These are phyloP conservation scores for Arenaria interpres DNA, from an alignment of 2,113 vertebrate genomes.

Conservation along the genomic window DNA sequence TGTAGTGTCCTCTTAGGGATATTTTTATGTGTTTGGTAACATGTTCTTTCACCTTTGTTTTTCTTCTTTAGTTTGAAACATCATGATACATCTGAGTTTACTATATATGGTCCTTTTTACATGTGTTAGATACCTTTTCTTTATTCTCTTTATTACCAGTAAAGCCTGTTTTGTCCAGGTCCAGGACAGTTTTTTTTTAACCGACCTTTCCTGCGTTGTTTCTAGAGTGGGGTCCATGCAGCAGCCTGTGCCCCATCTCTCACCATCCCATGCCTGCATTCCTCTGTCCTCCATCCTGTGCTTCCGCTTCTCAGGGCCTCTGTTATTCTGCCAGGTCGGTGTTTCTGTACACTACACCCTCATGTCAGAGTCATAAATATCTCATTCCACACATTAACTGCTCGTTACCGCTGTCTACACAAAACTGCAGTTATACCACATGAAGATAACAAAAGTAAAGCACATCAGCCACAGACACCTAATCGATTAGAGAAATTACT, in stretches of 20 bases:
- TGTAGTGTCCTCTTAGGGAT: not conserved
- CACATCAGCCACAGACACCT: not conserved
- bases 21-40: not conserved
- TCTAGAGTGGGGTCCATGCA: not conserved
- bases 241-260: not conserved
- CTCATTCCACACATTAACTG: not conserved
- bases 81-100: not conserved
- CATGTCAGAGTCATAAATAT: not conserved
- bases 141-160: not conserved
- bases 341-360: not conserved
- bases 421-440: not conserved
- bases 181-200: not conserved
- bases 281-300: not conserved
- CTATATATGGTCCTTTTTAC: not conserved
- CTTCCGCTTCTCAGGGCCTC: not conserved
- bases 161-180: not conserved
- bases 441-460: not conserved
- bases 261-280: not conserved
- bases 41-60: not conserved
- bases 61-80: not conserved
- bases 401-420: not conserved
- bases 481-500: not conserved
- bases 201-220: not conserved
- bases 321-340: not conserved
- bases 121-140: not conserved